Conservation (phyloP, 2,113 vertebrate species). For the Nettapus auritus region DNA sequence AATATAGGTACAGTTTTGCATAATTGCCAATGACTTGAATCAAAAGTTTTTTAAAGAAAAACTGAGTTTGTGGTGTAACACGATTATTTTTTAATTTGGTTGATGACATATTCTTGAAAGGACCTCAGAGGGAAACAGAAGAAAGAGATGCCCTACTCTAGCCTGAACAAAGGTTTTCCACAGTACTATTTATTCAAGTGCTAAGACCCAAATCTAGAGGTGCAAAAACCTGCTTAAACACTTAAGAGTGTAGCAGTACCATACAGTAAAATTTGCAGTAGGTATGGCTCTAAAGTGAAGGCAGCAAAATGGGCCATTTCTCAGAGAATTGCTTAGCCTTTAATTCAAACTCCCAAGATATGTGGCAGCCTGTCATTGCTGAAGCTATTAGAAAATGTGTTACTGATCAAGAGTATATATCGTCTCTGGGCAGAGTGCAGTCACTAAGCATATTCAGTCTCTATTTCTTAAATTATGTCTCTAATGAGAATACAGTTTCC, state of each 20-base stretch:
- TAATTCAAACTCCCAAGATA: neutral
- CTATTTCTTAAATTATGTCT: neutral
- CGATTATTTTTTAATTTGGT: neutral
- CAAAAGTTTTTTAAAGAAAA: neutral
- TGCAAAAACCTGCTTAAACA: neutral
- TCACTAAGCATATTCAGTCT: neutral
- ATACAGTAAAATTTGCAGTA: neutral
- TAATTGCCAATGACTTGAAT: neutral
- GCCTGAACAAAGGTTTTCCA: neutral
- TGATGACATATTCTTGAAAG: neutral
- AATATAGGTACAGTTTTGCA: fast-evolving
- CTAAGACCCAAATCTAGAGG: neutral
- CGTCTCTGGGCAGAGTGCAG: neutral
- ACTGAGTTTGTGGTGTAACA: neutral
- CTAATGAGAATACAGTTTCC: neutral
- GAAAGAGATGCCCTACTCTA: neutral
- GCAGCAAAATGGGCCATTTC: neutral
- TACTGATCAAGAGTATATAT: neutral
- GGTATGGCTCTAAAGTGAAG: neutral
- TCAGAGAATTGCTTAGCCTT: neutral
- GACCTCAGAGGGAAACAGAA: neutral
- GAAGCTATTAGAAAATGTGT: conserved; percentile 17
- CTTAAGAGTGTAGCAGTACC: neutral
- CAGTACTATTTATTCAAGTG: neutral
- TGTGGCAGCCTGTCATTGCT: neutral